Base-by-base conservation (phyloP, 2,888 invertebrate species). In the Brachypalpus laphriformis region DNA sequence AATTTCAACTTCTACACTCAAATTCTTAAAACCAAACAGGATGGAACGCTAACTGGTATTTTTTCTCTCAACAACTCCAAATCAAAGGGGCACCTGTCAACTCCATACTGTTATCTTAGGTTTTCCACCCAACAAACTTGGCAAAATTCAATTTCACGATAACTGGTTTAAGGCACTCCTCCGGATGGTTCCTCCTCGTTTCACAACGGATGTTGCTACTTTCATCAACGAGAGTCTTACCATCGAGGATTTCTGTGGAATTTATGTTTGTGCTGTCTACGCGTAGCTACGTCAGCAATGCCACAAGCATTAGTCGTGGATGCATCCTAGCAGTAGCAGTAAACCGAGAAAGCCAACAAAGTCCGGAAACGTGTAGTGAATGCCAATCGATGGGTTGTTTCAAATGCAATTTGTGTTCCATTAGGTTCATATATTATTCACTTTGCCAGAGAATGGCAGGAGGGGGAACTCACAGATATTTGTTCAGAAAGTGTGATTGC, bases 361-460 rank as follows among this genome's bases (percentile, higher is more conserved):
- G 57, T 34, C 51, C 57, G 42, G 51, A 40, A 59, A 74, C 66
- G 51, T 80, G 74, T 22, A 59, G 42, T 59, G 74, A 74, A 80
- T 74, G 25, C 18, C 51, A 80, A 80, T 80, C 34, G 74, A 74
- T 25, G 59, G 59, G 49, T 80, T 59, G 72, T 59, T 80, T 59
- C 66, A 31, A 51, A 66, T 80, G 80, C 74, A 80, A 80, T 80
- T 80, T 59, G 51, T 57, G 42, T 66, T 66, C 59, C 74, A 66
- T 80, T 80, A 72, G 42, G 51, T 66, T 66, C 66, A 54, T 59
- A 59, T 66, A 51, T 74, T 66, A 80, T 80, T 59, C 42, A 59
- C 57, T 66, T 65, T 49, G 16, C 3, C 22, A 51, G 20, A 22
- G 22, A 25, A 5, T 14, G 28, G 18, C 3, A 5, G 56, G 34